Percentiles rank a stretch among this genome's conserved stretches.
Evolutionary conservation across 2,113 vertebrate species (phyloP).

Genomic region (Dipodomys ordii): DNA sequence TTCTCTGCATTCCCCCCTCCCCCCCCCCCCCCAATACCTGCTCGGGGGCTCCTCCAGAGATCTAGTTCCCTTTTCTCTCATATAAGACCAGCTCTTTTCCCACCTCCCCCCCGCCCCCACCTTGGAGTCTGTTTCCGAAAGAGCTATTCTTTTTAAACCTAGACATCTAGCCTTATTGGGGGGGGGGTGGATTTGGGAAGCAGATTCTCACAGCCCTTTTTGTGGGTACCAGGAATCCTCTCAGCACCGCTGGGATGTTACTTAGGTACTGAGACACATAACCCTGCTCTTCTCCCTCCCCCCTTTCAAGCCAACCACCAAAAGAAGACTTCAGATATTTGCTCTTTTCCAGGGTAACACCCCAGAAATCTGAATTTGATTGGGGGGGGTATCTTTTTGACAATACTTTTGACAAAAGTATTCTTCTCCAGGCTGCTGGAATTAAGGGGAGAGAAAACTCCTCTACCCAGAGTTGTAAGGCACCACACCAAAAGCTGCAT

Average conservation of each 20-base stretch:
- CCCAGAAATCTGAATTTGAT: slow-evolving; percentile 66
- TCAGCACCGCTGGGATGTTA: neutral
- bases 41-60: neutral
- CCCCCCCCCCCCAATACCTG: slow-evolving; percentile 14
- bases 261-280: neutral
- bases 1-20: neutral
- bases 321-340: slow-evolving; percentile 27
- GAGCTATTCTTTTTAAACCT: slow-evolving; percentile 47
- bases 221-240: neutral
- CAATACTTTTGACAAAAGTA: slow-evolving; percentile 68
- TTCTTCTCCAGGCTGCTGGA: slow-evolving; percentile 45
- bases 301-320: neutral
- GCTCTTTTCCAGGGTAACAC: slow-evolving; percentile 40
- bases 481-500: slow-evolving; percentile 51
- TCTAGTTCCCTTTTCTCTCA: neutral
- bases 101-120: slow-evolving; percentile 46
- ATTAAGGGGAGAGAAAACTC: neutral
- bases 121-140: slow-evolving; percentile 77
- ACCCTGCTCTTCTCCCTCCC: neutral
- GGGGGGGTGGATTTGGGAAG: neutral
- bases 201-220: neutral
- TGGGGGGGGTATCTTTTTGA: slow-evolving; percentile 60
- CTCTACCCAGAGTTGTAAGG: neutral
- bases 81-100: slow-evolving; percentile 60
- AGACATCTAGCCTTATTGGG: neutral